Conservation (phyloP, 2,888 invertebrate genomes). For the Antheraea yamamai region DNA sequence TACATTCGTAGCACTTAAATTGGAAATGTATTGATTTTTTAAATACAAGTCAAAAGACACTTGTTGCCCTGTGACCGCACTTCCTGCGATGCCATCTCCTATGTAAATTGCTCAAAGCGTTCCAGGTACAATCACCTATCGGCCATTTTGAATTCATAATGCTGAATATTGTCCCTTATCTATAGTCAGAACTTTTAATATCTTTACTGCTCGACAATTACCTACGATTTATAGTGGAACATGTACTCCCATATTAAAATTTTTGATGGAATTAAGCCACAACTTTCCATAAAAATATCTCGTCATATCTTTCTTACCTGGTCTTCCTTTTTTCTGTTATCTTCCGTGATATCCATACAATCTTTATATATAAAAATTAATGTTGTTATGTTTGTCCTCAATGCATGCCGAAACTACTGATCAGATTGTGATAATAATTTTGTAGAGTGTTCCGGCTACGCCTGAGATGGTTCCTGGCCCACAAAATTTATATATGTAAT, state of each 20-base stretch:
- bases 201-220: not conserved
- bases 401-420: no score
- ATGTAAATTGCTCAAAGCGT: constrained; percentile 54
- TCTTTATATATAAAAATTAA: no score
- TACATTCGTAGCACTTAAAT: not conserved
- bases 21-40: not conserved
- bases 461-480: no score
- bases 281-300: no score
- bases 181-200: not conserved
- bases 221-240: not conserved
- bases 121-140: constrained; percentile 43
- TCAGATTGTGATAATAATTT: no score
- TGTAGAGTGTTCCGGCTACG: no score
- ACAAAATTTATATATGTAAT: no score
- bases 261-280: not conserved
- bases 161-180: not conserved
- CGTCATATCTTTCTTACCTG: no score
- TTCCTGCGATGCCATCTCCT: constrained; percentile 2
- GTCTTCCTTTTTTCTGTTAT: no score
- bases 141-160: constrained; percentile 20
- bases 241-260: not conserved
- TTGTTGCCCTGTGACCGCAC: constrained; percentile 4
- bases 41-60: constrained; percentile 1
- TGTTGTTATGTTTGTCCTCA: no score
- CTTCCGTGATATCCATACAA: no score